phyloP scores from a whole-genome alignment of 2,113 vertebrate genomes.

The Butorides virescens region DNA sequence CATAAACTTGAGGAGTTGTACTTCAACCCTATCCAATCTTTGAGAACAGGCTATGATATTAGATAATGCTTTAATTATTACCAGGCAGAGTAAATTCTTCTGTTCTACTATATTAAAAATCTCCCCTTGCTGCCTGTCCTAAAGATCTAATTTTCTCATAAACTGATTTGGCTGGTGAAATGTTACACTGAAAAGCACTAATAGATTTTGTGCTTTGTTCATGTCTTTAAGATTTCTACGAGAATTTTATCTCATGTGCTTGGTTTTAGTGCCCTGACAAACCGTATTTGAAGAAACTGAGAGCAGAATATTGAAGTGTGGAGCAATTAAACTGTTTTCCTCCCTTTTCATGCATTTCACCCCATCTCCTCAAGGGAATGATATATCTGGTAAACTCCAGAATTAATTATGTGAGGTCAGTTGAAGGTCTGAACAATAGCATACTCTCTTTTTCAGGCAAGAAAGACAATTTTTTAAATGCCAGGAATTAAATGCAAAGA shows the following conservation, averaged over 20 bases:
- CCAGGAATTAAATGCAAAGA: background rate
- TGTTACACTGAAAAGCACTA: background rate
- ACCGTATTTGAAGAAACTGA: background rate
- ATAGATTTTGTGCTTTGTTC: background rate
- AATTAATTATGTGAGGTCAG: constrained; percentile 46
- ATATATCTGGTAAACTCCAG: constrained; percentile 29
- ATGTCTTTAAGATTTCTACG: background rate
- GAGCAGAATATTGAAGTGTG: background rate
- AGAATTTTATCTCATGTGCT: constrained; percentile 8
- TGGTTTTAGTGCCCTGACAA: background rate
- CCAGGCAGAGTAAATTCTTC: background rate
- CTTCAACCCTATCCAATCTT: background rate
- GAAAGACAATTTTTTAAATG: constrained; percentile 3
- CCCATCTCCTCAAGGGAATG: background rate
- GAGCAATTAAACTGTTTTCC: constrained; percentile 19
- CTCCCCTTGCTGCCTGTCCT: background rate
- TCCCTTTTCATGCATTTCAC: constrained; percentile 15
- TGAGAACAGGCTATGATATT: background rate
- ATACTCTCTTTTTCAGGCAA: background rate
- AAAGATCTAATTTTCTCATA: background rate
- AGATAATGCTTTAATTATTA: background rate
- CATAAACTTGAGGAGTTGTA: background rate
- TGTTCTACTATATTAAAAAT: background rate
- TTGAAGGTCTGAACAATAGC: constrained; percentile 16
- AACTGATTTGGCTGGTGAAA: background rate